A percentile compares a stretch with the other conserved stretches of the same genome.
phyloP scores from a whole-genome alignment of 2,113 vertebrate species.

The Heptranchias perlo region DNA sequence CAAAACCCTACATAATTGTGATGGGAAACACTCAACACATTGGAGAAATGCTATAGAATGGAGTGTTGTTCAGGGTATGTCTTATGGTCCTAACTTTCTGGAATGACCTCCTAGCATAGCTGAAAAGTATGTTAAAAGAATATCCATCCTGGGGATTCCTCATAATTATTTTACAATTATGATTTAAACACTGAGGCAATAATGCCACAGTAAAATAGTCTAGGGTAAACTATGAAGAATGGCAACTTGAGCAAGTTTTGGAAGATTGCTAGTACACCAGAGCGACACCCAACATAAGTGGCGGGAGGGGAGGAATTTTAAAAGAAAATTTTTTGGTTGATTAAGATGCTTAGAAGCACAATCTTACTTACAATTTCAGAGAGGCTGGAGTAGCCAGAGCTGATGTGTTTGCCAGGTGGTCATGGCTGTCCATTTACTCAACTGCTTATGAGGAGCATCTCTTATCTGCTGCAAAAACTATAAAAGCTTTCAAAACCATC shows the following conservation, averaged over 20 bases:
- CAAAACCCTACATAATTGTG: no score
- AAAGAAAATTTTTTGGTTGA: neutral
- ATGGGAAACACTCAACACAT: no score
- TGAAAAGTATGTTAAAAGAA: neutral
- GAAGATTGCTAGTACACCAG: neutral
- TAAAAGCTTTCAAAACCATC: neutral
- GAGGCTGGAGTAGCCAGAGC: neutral
- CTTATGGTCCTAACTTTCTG: neutral
- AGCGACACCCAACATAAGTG: neutral
- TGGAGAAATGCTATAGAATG: no score
- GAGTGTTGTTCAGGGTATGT: neutral
- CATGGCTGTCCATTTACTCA: neutral
- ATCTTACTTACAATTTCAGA: no score
- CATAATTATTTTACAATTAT: neutral
- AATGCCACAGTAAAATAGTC: neutral
- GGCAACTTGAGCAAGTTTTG: neutral
- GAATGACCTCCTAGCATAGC: neutral
- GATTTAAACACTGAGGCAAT: neutral
- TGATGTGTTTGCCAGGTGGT: neutral
- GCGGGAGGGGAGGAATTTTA: neutral
- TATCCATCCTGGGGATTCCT: neutral
- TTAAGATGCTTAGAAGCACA: neutral
- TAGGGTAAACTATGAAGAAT: neutral
- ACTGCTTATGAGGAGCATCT: neutral
- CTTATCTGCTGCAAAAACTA: neutral